phyloP scores from a whole-genome alignment of 2,888 invertebrate genomes.

The Hydriomena furcata region DNA sequence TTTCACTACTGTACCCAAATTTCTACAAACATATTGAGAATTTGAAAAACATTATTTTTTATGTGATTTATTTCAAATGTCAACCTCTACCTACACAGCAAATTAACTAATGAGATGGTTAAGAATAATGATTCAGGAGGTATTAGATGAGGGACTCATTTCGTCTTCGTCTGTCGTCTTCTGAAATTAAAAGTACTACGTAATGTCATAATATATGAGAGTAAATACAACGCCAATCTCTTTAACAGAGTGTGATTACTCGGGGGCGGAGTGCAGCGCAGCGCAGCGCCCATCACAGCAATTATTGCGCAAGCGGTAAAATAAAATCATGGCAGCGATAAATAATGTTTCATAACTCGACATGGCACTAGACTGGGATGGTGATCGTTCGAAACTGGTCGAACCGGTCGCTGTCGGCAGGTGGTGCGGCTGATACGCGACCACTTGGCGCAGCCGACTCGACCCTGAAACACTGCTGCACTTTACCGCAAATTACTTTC shows the following conservation, averaged over 20 bases:
- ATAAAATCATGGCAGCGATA: constrained; percentile 62
- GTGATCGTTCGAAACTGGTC: constrained; percentile 54
- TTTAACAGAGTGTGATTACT: constrained; percentile 30
- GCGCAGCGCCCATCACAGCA: constrained; percentile 44
- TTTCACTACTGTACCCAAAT: too few relatives aligned
- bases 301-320: constrained; percentile 67
- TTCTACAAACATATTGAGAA: too few relatives aligned
- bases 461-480: constrained; percentile 61
- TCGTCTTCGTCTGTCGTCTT: too few relatives aligned
- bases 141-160: too few relatives aligned
- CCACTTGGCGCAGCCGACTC: constrained; percentile 44
- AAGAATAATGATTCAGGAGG: too few relatives aligned
- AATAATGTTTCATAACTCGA: constrained; percentile 69
- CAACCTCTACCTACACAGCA: too few relatives aligned
- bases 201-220: too few relatives aligned
- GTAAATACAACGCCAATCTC: constrained; percentile 17
- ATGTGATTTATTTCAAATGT: too few relatives aligned
- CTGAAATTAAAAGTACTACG: too few relatives aligned
- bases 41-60: too few relatives aligned
- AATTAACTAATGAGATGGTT: too few relatives aligned
- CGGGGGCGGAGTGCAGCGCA: constrained; percentile 34
- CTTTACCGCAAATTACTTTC: constrained; percentile 39
- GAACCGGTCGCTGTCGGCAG: constrained; percentile 52
- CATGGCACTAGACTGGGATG: constrained; percentile 47
- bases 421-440: constrained; percentile 38